Conservation (phyloP, 2,888 invertebrate species). For the Megamerina dolium region DNA sequence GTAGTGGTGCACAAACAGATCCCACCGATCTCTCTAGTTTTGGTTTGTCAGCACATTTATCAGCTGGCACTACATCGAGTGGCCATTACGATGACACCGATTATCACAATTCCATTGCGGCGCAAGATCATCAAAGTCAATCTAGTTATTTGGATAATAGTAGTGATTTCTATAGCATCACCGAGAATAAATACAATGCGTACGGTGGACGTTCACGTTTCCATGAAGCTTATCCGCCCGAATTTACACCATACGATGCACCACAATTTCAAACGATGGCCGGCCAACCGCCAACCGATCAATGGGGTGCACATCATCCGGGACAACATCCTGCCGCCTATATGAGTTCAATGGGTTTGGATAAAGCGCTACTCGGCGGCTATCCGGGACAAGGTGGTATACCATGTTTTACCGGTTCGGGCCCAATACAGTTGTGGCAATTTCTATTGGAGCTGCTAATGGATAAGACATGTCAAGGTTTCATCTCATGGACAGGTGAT, state of each 20-base stretch:
- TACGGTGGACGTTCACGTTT: constrained; percentile 46
- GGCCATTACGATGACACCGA: constrained; percentile 35
- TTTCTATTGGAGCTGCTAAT: constrained; percentile 91
- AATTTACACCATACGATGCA: constrained; percentile 57
- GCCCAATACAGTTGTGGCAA: constrained; percentile 98
- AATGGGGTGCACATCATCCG: constrained; percentile 52
- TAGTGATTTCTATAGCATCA: constrained; percentile 35
- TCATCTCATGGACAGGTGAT: constrained; percentile 98
- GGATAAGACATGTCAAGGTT: constrained; percentile 92
- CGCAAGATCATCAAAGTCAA: constrained; percentile 41
- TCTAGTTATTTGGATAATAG: constrained; percentile 36
- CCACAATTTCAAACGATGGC: constrained; percentile 72
- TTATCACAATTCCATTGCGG: constrained; percentile 35
- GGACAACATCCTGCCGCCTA: constrained; percentile 49
- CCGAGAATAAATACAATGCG: constrained; percentile 37
- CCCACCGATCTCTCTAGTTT: constrained; percentile 44
- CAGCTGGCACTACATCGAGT: constrained; percentile 23
- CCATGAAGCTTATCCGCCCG: constrained; percentile 41
- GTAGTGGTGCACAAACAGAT: constrained; percentile 33
- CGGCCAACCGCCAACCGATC: constrained; percentile 54
- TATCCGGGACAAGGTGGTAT: constrained; percentile 48
- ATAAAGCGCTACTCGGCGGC: constrained; percentile 43
- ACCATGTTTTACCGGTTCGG: constrained; percentile 72
- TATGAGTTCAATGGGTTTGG: constrained; percentile 53
- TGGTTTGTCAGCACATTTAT: constrained; percentile 36